Evolutionary conservation across 2,888 invertebrate species (phyloP).

Genomic region (Nipponacmea schrenckii): DNA sequence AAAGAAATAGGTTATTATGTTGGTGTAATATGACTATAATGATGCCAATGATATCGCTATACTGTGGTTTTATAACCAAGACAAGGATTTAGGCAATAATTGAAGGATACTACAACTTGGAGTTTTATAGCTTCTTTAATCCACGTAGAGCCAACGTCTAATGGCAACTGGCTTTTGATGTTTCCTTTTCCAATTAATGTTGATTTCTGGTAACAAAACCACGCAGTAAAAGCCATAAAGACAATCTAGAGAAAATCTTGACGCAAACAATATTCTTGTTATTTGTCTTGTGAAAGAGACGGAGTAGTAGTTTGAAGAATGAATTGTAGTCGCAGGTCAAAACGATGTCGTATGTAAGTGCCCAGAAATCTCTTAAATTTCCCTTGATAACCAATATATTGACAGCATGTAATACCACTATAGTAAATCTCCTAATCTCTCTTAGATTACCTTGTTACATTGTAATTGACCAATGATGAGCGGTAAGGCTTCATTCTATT

Average conservation of each 20-base stretch:
- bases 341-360: neutral
- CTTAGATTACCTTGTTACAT: conserved; percentile 2
- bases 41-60: neutral
- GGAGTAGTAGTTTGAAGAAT: neutral
- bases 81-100: conserved; percentile 2
- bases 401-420: neutral
- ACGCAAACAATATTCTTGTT: conserved; percentile 4
- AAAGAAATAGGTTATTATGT: neutral
- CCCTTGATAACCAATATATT: neutral
- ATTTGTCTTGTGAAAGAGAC: neutral
- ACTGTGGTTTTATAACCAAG: neutral
- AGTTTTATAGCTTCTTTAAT: neutral
- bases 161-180: conserved; percentile 4
- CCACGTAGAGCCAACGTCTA: neutral
- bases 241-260: conserved; percentile 5
- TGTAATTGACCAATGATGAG: conserved; percentile 5
- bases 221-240: conserved; percentile 4
- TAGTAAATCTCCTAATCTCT: conserved; percentile 3
- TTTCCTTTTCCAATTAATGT: neutral
- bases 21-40: conserved; percentile 8
- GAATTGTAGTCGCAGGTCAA: conserved; percentile 3
- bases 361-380: neutral
- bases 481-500: neutral
- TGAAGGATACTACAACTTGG: neutral
- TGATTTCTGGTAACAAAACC: conserved; percentile 3